Evolutionary conservation across 1,140 invertebrate genomes (phyloP).

Genomic region (Drosophila gunungcola): DNA sequence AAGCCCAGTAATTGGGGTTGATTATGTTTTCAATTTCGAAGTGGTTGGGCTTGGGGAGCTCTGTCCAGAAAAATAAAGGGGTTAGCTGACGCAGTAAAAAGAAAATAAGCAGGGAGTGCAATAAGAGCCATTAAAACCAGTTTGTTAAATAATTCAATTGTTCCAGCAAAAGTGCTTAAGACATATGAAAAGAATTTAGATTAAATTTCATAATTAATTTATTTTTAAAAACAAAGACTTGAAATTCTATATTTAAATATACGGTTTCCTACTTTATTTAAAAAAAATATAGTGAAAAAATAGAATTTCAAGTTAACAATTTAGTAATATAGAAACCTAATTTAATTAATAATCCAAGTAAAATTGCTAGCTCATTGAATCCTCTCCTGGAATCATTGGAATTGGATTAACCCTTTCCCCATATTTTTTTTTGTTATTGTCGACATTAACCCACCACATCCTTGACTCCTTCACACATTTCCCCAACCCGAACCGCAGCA

Average conservation of each 20-base stretch:
- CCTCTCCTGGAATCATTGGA: background rate
- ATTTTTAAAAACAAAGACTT: background rate
- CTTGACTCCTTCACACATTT: slow-evolving; percentile 17
- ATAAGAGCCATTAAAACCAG: background rate
- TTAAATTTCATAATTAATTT: background rate
- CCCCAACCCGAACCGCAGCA: background rate
- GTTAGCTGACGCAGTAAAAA: background rate
- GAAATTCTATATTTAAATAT: too few species aligned
- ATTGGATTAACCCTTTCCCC: too few species aligned
- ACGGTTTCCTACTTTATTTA: too few species aligned
- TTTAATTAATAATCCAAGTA: too few species aligned
- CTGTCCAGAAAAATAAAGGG: background rate
- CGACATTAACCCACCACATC: slow-evolving; percentile 15
- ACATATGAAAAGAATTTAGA: background rate
- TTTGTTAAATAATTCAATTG: background rate
- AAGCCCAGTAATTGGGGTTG: slow-evolving; percentile 60
- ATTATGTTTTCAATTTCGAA: slow-evolving; percentile 18
- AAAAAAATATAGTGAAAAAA: too few species aligned
- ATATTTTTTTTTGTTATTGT: too few species aligned
- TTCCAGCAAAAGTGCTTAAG: background rate
- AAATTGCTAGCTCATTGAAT: background rate
- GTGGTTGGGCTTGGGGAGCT: background rate
- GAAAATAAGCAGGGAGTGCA: background rate
- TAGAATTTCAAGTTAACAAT: too few species aligned
- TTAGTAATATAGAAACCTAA: too few species aligned